Evolutionary conservation across 2,888 invertebrate genomes (phyloP), one percentile per base, ranked within the genome.

Genomic region (Zootermopsis nevadensis): DNA sequence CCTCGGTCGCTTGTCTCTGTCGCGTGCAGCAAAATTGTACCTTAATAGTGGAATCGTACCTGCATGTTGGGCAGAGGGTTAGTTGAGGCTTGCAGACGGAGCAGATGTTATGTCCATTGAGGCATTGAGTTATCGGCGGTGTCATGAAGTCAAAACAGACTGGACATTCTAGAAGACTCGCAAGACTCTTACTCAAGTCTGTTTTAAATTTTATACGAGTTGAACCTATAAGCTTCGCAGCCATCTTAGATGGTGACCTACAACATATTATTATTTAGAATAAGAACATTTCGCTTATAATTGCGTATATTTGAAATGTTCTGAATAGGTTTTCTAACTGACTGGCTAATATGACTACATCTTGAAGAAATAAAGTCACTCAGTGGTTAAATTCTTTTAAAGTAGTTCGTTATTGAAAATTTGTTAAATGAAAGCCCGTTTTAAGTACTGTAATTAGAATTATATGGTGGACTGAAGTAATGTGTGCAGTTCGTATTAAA

Each of bases 91-190:
- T 74, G 74, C 74, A 74, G 27, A 2, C 38, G n/a, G 35, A 35
- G 77, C 82, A 82, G 31, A 82, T 27, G 30, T 42, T 42, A 22
- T 82, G 82, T 35, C 82, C 82, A n/a, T 77, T 77, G 1, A 35
- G 33, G 35, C 82, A 82, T 27, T 77, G 77, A 3, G 38, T n/a
- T n/a, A 82, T 82, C 7, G 82, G 82, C 0, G 55, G n/a, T 7
- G 24, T 19, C 82, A 82, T 77, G 77, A 53, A 76, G 12, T 82
- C 77, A 1, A 60, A 55, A 22, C 82, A 82, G 27, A 82, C 82
- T 8, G 82, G 82, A 27, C 82, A 82, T 30, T 82, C 77, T 33
- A 82, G 42, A 24, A 82, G 60, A 35, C 82, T 74, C n/a, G 53
- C n/a, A 19, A 82, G 55, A 42, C 74, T 74, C n/a, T 74, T 74